A percentile compares a stretch with the other conserved stretches of the same genome.
These are phyloP conservation scores for Sisor rabdophorus DNA, from an alignment of 2,113 vertebrate species.

Conservation along the genomic window DNA sequence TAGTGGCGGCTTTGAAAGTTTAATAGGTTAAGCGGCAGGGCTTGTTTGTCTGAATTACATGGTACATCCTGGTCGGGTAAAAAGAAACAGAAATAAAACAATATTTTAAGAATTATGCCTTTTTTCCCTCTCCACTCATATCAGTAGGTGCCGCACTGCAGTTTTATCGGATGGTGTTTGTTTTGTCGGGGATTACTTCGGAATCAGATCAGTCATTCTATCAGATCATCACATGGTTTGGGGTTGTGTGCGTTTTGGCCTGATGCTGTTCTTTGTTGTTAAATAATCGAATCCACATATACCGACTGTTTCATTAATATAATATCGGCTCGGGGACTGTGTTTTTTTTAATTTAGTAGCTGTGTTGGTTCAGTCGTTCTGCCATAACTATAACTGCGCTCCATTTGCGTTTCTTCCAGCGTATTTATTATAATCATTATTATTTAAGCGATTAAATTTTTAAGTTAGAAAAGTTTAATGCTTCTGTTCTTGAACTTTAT, in stretches of 20 bases:
- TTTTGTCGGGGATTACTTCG: background rate
- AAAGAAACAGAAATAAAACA: background rate
- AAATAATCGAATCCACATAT: background rate
- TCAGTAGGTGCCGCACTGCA: slow-evolving; percentile 72
- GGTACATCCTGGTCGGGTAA: background rate
- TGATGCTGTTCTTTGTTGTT: background rate
- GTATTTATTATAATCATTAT: background rate
- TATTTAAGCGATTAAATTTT: background rate
- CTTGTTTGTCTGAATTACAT: no score
- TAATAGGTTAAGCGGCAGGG: background rate
- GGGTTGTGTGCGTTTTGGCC: background rate
- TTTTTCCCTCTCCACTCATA: slow-evolving; percentile 45
- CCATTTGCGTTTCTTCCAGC: background rate
- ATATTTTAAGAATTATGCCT: background rate
- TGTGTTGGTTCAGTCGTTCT: background rate
- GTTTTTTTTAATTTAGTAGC: background rate
- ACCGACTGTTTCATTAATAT: background rate
- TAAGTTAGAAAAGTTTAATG: no score
- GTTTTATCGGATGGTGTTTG: slow-evolving; percentile 57
- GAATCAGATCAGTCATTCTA: background rate
- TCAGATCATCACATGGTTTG: background rate
- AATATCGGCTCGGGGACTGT: background rate
- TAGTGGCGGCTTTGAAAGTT: slow-evolving; percentile 27
- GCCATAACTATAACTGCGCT: slow-evolving; percentile 7
- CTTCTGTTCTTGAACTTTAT: background rate